phyloP scores from a whole-genome alignment of 2,113 vertebrate genomes.

The Oenanthe oenanthe region DNA sequence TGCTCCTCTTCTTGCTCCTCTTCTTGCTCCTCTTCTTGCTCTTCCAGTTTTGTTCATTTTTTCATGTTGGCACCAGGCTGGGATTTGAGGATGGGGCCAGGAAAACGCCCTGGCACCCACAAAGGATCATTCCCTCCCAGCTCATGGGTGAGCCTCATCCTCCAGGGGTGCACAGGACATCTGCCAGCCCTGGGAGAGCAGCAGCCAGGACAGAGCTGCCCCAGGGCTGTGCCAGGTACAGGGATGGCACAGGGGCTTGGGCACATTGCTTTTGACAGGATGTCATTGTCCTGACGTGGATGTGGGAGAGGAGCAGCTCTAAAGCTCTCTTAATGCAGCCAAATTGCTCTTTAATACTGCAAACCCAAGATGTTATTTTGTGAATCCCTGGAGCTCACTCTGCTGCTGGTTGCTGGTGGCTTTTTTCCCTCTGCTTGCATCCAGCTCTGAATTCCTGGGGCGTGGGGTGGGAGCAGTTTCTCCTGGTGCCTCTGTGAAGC shows the following conservation, averaged over 20 bases:
- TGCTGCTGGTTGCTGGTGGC: neutral
- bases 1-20: neutral
- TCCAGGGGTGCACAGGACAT: neutral
- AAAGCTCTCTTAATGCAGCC: slow-evolving; percentile 34
- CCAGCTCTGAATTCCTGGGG: neutral
- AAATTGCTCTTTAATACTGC: slow-evolving; percentile 66
- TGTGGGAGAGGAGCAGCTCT: slow-evolving; percentile 44
- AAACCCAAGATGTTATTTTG: slow-evolving; percentile 27
- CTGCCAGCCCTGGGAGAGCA: neutral
- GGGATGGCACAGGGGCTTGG: neutral
- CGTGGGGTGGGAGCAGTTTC: neutral
- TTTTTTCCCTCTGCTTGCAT: neutral
- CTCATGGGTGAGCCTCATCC: neutral
- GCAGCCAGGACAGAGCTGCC: neutral
- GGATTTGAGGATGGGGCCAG: neutral
- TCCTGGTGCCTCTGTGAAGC: accelerated
- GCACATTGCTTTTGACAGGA: slow-evolving; percentile 25
- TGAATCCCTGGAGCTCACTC: neutral
- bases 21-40: neutral
- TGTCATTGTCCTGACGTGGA: neutral
- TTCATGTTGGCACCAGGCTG: accelerated
- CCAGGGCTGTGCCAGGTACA: neutral
- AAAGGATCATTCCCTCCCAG: accelerated
- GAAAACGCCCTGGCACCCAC: neutral
- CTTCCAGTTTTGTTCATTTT: neutral